A percentile compares a stretch with the other conserved stretches of the same genome.
Evolutionary conservation across 2,888 invertebrate genomes (phyloP).

Genomic region (Phymatocera aterrima): DNA sequence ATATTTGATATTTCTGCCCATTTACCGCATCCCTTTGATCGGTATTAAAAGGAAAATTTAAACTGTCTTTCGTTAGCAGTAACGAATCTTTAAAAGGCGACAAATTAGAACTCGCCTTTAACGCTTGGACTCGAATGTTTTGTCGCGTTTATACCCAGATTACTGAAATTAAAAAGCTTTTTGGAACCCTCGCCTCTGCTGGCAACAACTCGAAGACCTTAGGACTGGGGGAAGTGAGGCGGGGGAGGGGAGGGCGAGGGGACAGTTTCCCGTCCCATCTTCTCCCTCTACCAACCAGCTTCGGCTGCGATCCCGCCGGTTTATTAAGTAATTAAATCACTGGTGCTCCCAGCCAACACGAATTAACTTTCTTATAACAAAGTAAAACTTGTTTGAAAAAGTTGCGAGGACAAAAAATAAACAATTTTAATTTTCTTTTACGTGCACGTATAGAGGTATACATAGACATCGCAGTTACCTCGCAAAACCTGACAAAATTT

Average conservation of each 20-base stretch:
- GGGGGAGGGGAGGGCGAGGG: no score
- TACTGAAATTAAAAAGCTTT: slow-evolving; percentile 51
- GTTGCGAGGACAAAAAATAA: slow-evolving; percentile 32
- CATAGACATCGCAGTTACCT: no score
- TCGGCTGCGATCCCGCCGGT: slow-evolving; percentile 50
- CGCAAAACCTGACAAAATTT: no score
- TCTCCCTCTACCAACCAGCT: slow-evolving; percentile 7
- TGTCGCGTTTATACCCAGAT: slow-evolving; percentile 45
- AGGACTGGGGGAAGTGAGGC: no score
- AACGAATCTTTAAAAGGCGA: slow-evolving; percentile 10
- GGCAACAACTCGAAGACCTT: slow-evolving; percentile 12
- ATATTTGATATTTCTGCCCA: no score
- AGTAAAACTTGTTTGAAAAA: slow-evolving; percentile 56
- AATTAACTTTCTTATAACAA: slow-evolving; percentile 58
- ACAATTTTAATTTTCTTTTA: background rate
- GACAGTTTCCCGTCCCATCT: background rate
- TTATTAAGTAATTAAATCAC: slow-evolving; percentile 63
- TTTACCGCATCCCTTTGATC: background rate
- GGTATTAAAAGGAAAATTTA: background rate
- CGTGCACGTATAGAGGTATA: no score
- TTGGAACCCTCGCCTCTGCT: slow-evolving; percentile 42
- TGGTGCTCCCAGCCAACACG: slow-evolving; percentile 50
- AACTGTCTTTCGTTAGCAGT: background rate
- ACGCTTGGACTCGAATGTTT: slow-evolving; percentile 25
- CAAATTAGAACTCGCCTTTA: slow-evolving; percentile 20